A percentile compares a stretch with the other conserved stretches of the same genome.
Conservation (phyloP, 2,888 invertebrate species). For the Machimus atricapillus region DNA sequence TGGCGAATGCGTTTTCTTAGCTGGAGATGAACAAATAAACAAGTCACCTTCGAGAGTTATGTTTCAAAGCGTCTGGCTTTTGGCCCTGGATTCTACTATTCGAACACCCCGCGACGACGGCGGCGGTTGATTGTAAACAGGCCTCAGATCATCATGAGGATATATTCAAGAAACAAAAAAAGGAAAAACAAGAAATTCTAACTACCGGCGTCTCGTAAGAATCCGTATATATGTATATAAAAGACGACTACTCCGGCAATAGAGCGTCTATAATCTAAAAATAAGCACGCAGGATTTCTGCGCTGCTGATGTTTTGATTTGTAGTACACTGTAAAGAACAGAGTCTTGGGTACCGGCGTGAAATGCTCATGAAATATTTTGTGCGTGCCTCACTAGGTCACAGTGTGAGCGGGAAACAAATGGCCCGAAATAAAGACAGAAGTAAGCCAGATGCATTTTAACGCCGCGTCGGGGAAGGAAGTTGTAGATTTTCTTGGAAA, state of each 20-base stretch:
- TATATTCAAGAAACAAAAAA: neutral
- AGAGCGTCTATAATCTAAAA: neutral
- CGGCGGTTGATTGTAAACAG: neutral
- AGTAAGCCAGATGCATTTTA: neutral
- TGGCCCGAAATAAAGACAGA: neutral
- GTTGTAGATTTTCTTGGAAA: neutral
- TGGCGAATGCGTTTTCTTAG: constrained; percentile 24
- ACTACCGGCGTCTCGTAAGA: neutral
- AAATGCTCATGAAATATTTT: neutral
- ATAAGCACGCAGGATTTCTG: constrained; percentile 11
- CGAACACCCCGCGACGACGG: neutral
- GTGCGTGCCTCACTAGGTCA: constrained; percentile 6
- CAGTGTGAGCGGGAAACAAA: neutral
- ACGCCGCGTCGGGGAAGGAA: neutral
- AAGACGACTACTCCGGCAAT: neutral
- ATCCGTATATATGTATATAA: neutral
- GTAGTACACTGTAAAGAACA: neutral
- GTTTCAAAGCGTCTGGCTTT: constrained; percentile 16
- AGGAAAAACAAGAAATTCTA: neutral
- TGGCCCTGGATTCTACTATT: constrained; percentile 6
- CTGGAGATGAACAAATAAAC: constrained; percentile 11
- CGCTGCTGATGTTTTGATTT: neutral
- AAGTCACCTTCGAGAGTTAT: constrained; percentile 1
- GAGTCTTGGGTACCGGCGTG: neutral
- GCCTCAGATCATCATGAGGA: neutral